Evolutionary conservation across 2,888 invertebrate species (phyloP).

Genomic region (Zaprionus obscuricornis): DNA sequence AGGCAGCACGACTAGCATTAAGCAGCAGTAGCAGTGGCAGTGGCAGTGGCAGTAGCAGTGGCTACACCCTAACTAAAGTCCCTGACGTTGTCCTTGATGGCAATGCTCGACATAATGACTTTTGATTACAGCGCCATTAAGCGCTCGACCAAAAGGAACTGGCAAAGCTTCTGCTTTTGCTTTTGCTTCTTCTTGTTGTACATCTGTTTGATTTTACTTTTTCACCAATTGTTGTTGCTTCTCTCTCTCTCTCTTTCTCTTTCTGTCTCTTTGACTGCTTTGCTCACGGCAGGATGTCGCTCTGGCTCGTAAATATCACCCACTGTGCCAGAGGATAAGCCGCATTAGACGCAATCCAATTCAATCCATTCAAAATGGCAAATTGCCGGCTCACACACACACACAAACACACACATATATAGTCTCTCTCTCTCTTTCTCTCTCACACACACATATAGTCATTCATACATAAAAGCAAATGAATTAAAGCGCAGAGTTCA

Average conservation of each 20-base stretch:
- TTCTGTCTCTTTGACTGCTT: conserved; percentile 5
- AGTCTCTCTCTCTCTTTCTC: too few species aligned
- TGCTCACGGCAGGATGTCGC: conserved; percentile 47
- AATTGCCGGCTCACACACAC: conserved; percentile 37
- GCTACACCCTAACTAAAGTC: conserved; percentile 17
- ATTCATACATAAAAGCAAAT: conserved; percentile 5
- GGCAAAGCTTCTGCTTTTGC: conserved; percentile 6
- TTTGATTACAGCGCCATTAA: conserved; percentile 76
- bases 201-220: conserved; percentile 70
- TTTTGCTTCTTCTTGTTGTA: conserved; percentile 44
- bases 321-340: conserved; percentile 57
- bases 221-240: not conserved
- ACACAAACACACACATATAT: conserved; percentile 9
- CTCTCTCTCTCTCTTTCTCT: conserved; percentile 6
- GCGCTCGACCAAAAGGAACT: conserved; percentile 39
- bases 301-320: conserved; percentile 55
- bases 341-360: conserved; percentile 64
- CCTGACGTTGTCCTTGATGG: conserved; percentile 65
- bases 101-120: conserved; percentile 70
- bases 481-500: conserved; percentile 46
- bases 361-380: conserved; percentile 65
- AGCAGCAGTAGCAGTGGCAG: not conserved
- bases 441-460: conserved; percentile 5
- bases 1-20: conserved; percentile 41
- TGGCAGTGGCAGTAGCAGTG: conserved; percentile 1